A percentile compares a stretch with the other conserved stretches of the same genome.
phyloP scores from a whole-genome alignment of 1,140 invertebrate genomes.

The Rhynchophorus ferrugineus region DNA sequence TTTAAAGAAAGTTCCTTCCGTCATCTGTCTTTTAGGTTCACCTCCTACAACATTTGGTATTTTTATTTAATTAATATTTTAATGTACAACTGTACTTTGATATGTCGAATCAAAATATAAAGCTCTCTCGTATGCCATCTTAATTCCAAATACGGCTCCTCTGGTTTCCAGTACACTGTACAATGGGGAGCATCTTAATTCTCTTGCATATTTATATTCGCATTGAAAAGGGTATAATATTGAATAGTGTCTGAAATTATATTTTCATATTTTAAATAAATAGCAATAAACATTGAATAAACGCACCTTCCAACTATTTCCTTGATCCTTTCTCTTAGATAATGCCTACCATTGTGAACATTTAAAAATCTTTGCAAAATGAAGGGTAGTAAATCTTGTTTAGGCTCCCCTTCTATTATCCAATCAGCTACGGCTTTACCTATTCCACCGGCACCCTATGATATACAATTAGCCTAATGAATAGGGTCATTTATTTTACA shows the following conservation, averaged over 20 bases:
- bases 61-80: too few species aligned
- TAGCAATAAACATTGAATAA: not conserved
- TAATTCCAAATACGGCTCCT: slow-evolving; percentile 74
- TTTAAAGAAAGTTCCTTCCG: slow-evolving; percentile 58
- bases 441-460: slow-evolving; percentile 58
- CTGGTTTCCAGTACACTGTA: slow-evolving; percentile 66
- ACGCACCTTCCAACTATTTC: slow-evolving; percentile 62
- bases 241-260: slow-evolving; percentile 49
- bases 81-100: slow-evolving; percentile 33
- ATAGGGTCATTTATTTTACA: too few species aligned
- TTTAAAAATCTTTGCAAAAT: slow-evolving; percentile 71
- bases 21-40: slow-evolving; percentile 45
- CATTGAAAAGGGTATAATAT: slow-evolving; percentile 58
- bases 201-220: slow-evolving; percentile 60
- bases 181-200: slow-evolving; percentile 68
- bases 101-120: slow-evolving; percentile 52
- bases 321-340: slow-evolving; percentile 62
- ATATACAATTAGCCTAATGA: slow-evolving; percentile 22
- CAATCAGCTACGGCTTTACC: slow-evolving; percentile 68
- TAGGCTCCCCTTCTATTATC: slow-evolving; percentile 61
- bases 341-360: slow-evolving; percentile 71
- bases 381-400: slow-evolving; percentile 56
- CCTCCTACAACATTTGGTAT: slow-evolving; percentile 39
- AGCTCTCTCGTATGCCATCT: slow-evolving; percentile 80
- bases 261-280: not conserved